These are phyloP conservation scores for Muscidifurax raptorellus DNA, from an alignment of 1,140 invertebrate genomes.

Conservation along the genomic window DNA sequence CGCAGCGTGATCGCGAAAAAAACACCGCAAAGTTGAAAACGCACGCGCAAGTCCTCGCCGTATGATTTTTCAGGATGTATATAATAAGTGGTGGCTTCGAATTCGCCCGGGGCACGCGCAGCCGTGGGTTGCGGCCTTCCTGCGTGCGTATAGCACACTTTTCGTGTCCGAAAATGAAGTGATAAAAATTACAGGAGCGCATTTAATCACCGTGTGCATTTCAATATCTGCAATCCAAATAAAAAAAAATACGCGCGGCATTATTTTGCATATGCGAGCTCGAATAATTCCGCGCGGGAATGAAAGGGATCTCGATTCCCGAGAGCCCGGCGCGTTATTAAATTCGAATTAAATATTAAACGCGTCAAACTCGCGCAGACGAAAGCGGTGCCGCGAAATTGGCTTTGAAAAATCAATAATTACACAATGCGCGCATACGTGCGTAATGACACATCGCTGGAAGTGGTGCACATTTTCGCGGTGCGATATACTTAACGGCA, in stretches of 20 bases:
- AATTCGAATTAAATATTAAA: conserved; percentile 15
- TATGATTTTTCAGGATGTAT: background rate
- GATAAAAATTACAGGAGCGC: conserved; percentile 9
- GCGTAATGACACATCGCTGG: conserved; percentile 5
- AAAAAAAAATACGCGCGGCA: too few relatives aligned
- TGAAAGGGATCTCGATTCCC: background rate
- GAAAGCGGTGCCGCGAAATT: background rate
- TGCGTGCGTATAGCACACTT: background rate
- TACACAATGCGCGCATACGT: conserved; percentile 5
- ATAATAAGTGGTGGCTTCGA: background rate
- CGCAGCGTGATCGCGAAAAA: too few relatives aligned
- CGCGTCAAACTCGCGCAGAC: conserved; percentile 9
- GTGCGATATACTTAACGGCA: background rate
- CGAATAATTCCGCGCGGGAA: background rate
- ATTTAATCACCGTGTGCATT: background rate
- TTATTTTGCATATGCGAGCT: background rate
- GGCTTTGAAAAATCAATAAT: conserved; percentile 28
- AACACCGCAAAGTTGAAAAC: too few relatives aligned
- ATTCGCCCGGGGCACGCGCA: background rate
- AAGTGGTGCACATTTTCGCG: background rate
- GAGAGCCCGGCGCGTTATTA: background rate
- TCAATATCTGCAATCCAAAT: background rate
- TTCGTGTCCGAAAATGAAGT: background rate
- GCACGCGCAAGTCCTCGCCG: background rate
- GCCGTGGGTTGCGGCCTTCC: background rate